Evolutionary conservation across 1,140 invertebrate species (phyloP).

Genomic region (Drosophila ambigua): DNA sequence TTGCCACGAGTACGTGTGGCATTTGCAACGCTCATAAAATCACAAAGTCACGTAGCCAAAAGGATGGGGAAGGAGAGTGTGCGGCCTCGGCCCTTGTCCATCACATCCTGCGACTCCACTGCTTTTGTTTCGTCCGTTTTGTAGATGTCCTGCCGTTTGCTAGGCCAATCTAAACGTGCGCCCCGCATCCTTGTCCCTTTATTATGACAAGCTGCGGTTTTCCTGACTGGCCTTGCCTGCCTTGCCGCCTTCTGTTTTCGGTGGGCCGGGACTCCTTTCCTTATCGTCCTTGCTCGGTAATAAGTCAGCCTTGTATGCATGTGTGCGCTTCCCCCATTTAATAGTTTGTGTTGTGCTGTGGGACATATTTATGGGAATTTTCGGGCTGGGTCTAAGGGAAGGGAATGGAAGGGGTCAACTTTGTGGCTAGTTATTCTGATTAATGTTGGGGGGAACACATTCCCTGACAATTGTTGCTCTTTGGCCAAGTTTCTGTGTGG

Average conservation of each 20-base stretch:
- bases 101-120: slow-evolving; percentile 20
- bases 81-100: slow-evolving; percentile 53
- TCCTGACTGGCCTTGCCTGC: slow-evolving; percentile 12
- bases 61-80: slow-evolving; percentile 8
- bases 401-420: background rate
- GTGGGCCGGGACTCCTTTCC: slow-evolving; percentile 14
- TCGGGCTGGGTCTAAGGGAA: background rate
- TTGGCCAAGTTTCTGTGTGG: slow-evolving; percentile 15
- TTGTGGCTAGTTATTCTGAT: slow-evolving; percentile 58
- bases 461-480: slow-evolving; percentile 66
- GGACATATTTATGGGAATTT: slow-evolving; percentile 64
- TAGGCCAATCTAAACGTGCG: slow-evolving; percentile 60
- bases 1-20: slow-evolving; percentile 63
- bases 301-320: slow-evolving; percentile 49
- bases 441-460: slow-evolving; percentile 49
- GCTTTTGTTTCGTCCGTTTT: slow-evolving; percentile 32
- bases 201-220: slow-evolving; percentile 80
- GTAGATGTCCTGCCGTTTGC: slow-evolving; percentile 62
- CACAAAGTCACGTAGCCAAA: slow-evolving; percentile 72
- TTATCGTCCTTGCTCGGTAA: slow-evolving; percentile 42
- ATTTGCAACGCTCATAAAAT: slow-evolving; percentile 77
- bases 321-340: slow-evolving; percentile 62
- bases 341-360: slow-evolving; percentile 71
- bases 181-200: slow-evolving; percentile 51
- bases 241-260: slow-evolving; percentile 12